Percentiles rank a stretch among this genome's conserved stretches.
phyloP scores from a whole-genome alignment of 2,888 invertebrate species.

The Drosophila longiperda region DNA sequence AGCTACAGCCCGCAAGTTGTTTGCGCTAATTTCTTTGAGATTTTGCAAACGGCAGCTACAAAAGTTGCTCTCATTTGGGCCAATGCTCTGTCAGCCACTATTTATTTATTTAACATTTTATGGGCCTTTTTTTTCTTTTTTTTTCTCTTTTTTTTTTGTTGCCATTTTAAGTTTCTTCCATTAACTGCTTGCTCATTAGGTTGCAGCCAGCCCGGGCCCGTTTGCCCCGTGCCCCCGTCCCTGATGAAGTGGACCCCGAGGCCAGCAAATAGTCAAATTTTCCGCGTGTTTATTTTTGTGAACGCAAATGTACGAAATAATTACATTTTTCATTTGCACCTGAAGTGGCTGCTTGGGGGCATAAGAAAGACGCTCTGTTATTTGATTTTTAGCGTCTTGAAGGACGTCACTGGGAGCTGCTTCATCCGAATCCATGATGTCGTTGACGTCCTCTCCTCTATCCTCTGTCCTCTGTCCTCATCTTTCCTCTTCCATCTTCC shows the following conservation, averaged over 20 bases:
- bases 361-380: constrained; percentile 32
- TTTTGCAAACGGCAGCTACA: constrained; percentile 66
- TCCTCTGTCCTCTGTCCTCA: neutral
- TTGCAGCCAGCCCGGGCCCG: constrained; percentile 13
- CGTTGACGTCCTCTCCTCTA: constrained; percentile 25
- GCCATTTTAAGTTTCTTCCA: constrained; percentile 68
- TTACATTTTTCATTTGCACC: constrained; percentile 82
- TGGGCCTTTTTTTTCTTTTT: constrained; percentile 42
- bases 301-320: constrained; percentile 79
- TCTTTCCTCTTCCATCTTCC: too few species aligned
- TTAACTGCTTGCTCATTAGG: constrained; percentile 55
- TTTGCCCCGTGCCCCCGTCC: neutral
- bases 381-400: constrained; percentile 62
- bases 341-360: constrained; percentile 67
- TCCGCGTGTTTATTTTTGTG: constrained; percentile 69
- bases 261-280: constrained; percentile 63
- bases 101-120: constrained; percentile 76
- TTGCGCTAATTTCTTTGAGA: constrained; percentile 78
- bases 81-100: constrained; percentile 71
- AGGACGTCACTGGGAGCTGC: constrained; percentile 40
- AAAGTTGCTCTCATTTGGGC: constrained; percentile 71
- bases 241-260: constrained; percentile 38
- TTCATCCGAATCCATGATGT: constrained; percentile 42
- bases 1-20: constrained; percentile 57
- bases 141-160: neutral